Conservation (phyloP, 2,797 vertebrate genomes). For the Lacerta bilineata region DNA sequence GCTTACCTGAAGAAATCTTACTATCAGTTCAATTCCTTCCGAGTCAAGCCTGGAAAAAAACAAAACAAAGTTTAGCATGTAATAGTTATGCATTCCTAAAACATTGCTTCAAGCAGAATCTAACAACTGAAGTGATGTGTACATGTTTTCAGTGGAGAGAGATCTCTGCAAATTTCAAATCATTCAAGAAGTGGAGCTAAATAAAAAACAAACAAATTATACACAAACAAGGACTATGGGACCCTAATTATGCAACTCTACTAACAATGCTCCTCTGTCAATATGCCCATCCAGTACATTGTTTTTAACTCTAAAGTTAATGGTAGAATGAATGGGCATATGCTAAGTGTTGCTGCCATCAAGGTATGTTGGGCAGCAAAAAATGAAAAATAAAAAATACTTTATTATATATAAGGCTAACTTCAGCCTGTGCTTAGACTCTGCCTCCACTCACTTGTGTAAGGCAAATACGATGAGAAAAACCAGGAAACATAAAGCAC, state of each 20-base stretch:
- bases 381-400: not conserved
- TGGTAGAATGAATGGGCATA: not conserved
- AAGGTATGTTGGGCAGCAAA: not conserved
- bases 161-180: not conserved
- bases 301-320: not conserved
- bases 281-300: not conserved
- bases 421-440: not conserved
- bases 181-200: not conserved
- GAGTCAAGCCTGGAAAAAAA: conserved; percentile 89
- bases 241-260: not conserved
- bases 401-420: not conserved
- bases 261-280: not conserved
- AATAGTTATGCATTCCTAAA: not conserved
- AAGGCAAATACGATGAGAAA: not conserved
- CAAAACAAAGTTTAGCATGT: conserved; percentile 10
- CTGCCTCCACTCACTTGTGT: not conserved
- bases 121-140: conserved; percentile 16
- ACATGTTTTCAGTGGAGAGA: not conserved
- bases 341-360: not conserved
- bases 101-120: conserved; percentile 21
- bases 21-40: conserved; percentile 96
- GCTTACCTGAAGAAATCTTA: conserved; percentile 95
- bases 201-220: too few relatives aligned
- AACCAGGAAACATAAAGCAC: not conserved
- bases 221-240: not conserved